Evolutionary conservation across 2,888 invertebrate species (phyloP).

Genomic region (Crioceris asparagi): DNA sequence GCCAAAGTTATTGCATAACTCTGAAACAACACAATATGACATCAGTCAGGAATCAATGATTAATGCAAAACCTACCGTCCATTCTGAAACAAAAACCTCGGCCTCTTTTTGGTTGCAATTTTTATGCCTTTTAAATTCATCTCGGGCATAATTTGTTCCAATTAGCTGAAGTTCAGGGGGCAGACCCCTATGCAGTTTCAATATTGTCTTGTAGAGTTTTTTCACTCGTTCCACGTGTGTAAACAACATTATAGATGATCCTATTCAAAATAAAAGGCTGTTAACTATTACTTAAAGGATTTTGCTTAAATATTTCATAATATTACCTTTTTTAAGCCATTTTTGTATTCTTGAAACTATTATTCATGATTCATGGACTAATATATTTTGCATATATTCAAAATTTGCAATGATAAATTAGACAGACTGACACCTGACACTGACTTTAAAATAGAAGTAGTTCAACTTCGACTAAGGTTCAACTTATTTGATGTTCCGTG

Average conservation of each 20-base stretch:
- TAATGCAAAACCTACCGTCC: slow-evolving; percentile 56
- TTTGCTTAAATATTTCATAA: too few species aligned
- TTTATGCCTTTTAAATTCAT: slow-evolving; percentile 77
- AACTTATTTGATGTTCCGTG: too few species aligned
- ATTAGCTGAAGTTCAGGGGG: slow-evolving; percentile 45
- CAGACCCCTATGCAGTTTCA: slow-evolving; percentile 48
- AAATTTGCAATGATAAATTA: too few species aligned
- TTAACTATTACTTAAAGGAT: too few species aligned
- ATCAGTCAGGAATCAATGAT: slow-evolving; percentile 4
- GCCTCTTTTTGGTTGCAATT: slow-evolving; percentile 59
- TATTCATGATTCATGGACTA: too few species aligned
- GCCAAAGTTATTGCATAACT: slow-evolving; percentile 65
- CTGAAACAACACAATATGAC: slow-evolving; percentile 39
- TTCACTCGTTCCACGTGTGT: slow-evolving; percentile 42
- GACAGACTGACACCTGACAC: too few species aligned
- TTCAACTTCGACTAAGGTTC: too few species aligned
- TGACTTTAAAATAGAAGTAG: too few species aligned
- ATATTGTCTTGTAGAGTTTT: slow-evolving; percentile 49
- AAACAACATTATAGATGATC: slow-evolving; percentile 18
- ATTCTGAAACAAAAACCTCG: slow-evolving; percentile 71
- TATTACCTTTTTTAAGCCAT: too few species aligned
- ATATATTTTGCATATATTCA: too few species aligned
- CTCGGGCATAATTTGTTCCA: slow-evolving; percentile 49
- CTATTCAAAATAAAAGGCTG: too few species aligned
- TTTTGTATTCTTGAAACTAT: too few species aligned